phyloP scores from a whole-genome alignment of 2,113 vertebrate genomes.

The Chunga burmeisteri region DNA sequence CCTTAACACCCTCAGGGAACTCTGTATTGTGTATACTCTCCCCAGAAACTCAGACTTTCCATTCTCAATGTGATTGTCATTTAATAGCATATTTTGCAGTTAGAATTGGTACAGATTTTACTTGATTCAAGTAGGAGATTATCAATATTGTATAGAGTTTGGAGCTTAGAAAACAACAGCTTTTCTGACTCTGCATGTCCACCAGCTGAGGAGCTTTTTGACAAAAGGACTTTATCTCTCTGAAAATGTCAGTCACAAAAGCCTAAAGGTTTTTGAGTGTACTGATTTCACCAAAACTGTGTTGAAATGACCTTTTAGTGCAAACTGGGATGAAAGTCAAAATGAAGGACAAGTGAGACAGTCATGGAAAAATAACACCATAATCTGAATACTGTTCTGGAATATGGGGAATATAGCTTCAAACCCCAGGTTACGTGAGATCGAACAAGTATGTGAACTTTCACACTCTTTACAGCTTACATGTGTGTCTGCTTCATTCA shows the following conservation, averaged over 20 bases:
- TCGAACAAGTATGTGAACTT: rapidly evolving
- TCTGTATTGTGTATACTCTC: too few relatives aligned
- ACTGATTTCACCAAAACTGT: neutral
- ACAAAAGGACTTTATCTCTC: neutral
- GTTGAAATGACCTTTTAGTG: neutral
- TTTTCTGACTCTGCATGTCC: neutral
- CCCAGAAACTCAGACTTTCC: neutral
- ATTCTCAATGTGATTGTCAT: neutral
- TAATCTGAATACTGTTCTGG: neutral
- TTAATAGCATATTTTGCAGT: neutral
- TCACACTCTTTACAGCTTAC: neutral
- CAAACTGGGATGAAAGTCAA: neutral
- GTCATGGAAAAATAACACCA: neutral
- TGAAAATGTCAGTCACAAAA: neutral
- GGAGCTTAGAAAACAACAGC: neutral
- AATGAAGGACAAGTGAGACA: neutral
- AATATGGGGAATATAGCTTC: neutral
- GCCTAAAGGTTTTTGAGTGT: neutral
- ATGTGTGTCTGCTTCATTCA: neutral
- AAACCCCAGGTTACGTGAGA: neutral
- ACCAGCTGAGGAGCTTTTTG: neutral
- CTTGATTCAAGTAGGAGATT: neutral
- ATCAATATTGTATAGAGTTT: neutral
- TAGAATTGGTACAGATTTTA: neutral
- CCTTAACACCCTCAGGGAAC: neutral